Conservation (phyloP, 2,888 invertebrate genomes). For the Anthrax anthrax region DNA sequence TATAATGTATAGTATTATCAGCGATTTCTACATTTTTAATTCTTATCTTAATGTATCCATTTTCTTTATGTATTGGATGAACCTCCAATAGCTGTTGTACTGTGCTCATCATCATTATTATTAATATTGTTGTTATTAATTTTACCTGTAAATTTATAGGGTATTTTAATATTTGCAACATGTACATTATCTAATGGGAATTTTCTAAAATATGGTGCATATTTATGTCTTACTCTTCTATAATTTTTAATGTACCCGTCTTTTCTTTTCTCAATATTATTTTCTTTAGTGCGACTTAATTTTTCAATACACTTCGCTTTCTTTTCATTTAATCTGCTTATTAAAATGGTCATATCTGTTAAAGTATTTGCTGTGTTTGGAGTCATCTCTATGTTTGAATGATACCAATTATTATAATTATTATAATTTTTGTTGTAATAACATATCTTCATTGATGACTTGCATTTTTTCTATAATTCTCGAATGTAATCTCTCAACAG, state of each 20-base stretch:
- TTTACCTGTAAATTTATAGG: constrained; percentile 5
- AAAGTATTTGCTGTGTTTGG: constrained; percentile 2
- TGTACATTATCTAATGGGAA: constrained; percentile 4
- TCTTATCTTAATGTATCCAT: background rate
- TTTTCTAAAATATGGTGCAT: constrained; percentile 5
- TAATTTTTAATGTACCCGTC: constrained; percentile 7
- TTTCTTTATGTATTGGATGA: background rate
- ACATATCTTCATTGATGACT: constrained; percentile 1
- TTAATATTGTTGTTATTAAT: background rate
- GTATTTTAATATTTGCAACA: constrained; percentile 6
- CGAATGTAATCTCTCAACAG: background rate
- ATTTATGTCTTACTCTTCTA: constrained; percentile 6
- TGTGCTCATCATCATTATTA: background rate
- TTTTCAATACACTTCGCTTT: constrained; percentile 1
- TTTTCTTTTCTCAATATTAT: constrained; percentile 4
- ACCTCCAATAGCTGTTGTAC: background rate
- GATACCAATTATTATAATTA: constrained; percentile 6
- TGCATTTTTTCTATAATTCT: constrained; percentile 1
- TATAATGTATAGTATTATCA: background rate
- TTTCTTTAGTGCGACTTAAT: background rate
- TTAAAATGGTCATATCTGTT: background rate
- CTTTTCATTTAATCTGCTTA: background rate
- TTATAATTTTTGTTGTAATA: constrained; percentile 5
- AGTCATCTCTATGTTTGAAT: constrained; percentile 3
- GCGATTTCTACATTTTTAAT: background rate